These are phyloP conservation scores for Halcyon malimbica DNA, from an alignment of 2,113 vertebrate species.

Conservation along the genomic window DNA sequence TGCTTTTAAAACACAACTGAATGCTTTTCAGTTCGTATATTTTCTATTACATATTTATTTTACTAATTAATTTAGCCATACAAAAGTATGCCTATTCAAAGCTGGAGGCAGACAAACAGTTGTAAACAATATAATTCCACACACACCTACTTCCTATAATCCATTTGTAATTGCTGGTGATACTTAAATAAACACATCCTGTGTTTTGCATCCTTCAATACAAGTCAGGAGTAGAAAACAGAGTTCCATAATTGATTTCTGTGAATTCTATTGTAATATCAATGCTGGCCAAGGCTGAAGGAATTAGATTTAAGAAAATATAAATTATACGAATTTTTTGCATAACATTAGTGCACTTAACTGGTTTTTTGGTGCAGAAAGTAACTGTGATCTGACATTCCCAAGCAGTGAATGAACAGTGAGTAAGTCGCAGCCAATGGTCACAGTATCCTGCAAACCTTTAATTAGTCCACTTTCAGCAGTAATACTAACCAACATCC, in stretches of 20 bases:
- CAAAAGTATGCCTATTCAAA: background rate
- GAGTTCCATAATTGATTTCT: background rate
- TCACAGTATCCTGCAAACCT: background rate
- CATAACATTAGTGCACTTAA: too few species aligned
- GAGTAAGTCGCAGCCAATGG: background rate
- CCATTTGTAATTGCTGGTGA: slow-evolving; percentile 21
- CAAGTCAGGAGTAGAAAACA: background rate
- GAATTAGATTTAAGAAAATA: background rate
- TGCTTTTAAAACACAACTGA: background rate
- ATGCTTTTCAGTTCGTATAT: background rate
- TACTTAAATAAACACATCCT: slow-evolving; percentile 6
- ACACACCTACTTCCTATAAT: background rate
- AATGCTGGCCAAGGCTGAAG: background rate
- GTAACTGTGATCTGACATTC: background rate
- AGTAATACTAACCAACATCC: background rate
- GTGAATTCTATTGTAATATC: background rate
- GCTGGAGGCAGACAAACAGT: background rate
- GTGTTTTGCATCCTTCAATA: background rate
- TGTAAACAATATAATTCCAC: background rate
- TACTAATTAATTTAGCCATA: slow-evolving; percentile 34
- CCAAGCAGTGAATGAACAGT: background rate
- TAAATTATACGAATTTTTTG: background rate
- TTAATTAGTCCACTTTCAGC: background rate
- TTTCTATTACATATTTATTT: slow-evolving; percentile 10
- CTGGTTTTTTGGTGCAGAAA: background rate